Conservation (phyloP, 2,888 invertebrate genomes). For the Epirrhoe alternata region DNA sequence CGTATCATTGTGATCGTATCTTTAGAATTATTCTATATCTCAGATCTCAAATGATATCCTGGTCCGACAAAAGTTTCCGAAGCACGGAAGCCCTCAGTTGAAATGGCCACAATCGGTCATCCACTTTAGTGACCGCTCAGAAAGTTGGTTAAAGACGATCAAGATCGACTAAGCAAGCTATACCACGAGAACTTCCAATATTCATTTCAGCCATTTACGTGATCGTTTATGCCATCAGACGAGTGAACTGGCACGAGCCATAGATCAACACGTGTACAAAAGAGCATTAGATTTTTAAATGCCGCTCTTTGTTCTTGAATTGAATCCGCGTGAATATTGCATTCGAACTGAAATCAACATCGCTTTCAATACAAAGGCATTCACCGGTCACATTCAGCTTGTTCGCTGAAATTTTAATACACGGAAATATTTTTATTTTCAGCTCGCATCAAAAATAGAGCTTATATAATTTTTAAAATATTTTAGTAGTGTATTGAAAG, state of each 20-base stretch:
- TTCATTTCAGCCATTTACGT: neutral
- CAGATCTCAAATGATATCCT: too few species aligned
- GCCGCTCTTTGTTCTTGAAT: slow-evolving; percentile 2
- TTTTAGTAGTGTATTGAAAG: too few species aligned
- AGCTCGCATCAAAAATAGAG: too few species aligned
- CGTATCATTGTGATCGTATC: too few species aligned
- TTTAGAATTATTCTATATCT: too few species aligned
- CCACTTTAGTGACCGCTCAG: too few species aligned
- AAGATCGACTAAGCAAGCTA: too few species aligned
- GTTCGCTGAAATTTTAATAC: slow-evolving; percentile 6
- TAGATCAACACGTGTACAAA: slow-evolving; percentile 3
- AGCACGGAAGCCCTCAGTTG: too few species aligned
- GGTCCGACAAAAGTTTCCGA: too few species aligned
- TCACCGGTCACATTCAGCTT: slow-evolving; percentile 13
- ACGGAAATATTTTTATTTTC: neutral
- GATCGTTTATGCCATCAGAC: neutral
- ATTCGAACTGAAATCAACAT: slow-evolving; percentile 9
- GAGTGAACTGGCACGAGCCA: neutral
- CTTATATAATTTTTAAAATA: too few species aligned
- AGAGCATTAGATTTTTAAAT: slow-evolving; percentile 1
- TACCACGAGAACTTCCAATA: neutral
- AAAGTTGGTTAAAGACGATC: too few species aligned
- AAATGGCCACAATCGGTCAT: too few species aligned
- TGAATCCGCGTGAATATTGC: slow-evolving; percentile 5
- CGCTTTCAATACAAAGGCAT: slow-evolving; percentile 15